Base-by-base conservation (phyloP, 2,797 vertebrate genomes). In the Oophaga sylvatica region DNA sequence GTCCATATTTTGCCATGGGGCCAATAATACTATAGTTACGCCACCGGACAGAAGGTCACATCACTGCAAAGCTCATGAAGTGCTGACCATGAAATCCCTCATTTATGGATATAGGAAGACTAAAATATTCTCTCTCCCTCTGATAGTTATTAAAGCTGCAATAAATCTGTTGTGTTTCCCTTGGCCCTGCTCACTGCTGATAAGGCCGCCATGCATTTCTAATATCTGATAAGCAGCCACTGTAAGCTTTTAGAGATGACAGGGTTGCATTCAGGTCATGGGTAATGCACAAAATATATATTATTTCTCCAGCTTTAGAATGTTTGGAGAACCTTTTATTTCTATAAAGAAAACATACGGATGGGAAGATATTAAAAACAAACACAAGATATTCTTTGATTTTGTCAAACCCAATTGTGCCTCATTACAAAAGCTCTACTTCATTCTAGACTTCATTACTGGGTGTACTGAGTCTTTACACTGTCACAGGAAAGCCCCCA, bases 351-450 rank as follows among this genome's bases (percentile, higher is more conserved):
- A 88, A 91, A 91, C 93, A 93, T 81, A 48, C 91, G 92, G 92
- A 91, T 90, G 87, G 91, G 91, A 87, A 92, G 91, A 89, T 91
- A 92, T 90, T 92, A 92, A 92, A 95, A 94, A 92, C 91, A 94
- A 91, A 92, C 87, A 90, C 91, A 93, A 73, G 13, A 81, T 26
- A 57, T 57, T 45, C 53, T 77, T 87, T 65, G 31, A 31, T 48
- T 81, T 73, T 80, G 10, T 79, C 26, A 35, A 56, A 17, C 56
- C 22, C 29, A 63, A 22, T 53, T 76, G 20, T 68, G 41, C 13
- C 35, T 70, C 17, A 56, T 57, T 75, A 75, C 45, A 3, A 48
- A 12, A 73, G 70, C 16, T 31, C 26, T 12, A 31, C 9, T 48
- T 75, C 35, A 45, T 70, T 15, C 26, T 31, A 16, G 3, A 12